These are phyloP conservation scores for Argyresthia albistria DNA, from an alignment of 2,888 invertebrate genomes.

Conservation along the genomic window DNA sequence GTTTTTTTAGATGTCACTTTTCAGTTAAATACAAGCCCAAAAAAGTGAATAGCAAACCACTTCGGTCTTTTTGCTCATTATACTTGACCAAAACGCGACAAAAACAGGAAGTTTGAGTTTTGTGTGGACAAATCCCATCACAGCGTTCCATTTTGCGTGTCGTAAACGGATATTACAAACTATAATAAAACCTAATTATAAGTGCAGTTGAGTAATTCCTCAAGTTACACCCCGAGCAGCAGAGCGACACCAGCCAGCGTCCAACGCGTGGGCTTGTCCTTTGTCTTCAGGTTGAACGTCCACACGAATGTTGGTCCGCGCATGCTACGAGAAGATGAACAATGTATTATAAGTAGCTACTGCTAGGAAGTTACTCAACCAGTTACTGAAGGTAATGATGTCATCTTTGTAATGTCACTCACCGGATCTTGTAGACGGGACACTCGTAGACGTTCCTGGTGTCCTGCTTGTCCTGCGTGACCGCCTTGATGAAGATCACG, in stretches of 20 bases:
- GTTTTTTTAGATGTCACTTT: too few relatives aligned
- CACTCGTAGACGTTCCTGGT: conserved; percentile 90
- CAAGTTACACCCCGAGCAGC: conserved; percentile 82
- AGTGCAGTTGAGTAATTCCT: background rate
- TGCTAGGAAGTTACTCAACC: too few relatives aligned
- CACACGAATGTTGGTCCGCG: conserved; percentile 95
- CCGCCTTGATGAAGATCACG: conserved; percentile 89
- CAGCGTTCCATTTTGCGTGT: background rate
- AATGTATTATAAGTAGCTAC: too few relatives aligned
- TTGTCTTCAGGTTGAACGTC: conserved; percentile 95
- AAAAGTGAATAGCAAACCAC: too few relatives aligned
- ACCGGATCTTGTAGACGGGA: conserved; percentile 93
- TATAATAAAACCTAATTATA: background rate
- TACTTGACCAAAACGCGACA: too few relatives aligned
- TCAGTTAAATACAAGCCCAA: too few relatives aligned
- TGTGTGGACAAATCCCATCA: too few relatives aligned
- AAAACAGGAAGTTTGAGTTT: too few relatives aligned
- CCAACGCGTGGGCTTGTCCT: conserved; percentile 92
- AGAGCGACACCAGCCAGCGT: conserved; percentile 94
- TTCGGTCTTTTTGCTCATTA: too few relatives aligned
- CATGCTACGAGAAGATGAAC: conserved; percentile 58
- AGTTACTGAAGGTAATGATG: too few relatives aligned
- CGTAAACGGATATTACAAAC: background rate
- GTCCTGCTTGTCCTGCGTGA: conserved; percentile 92
- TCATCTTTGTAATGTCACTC: conserved; percentile 9